A percentile compares a stretch with the other conserved stretches of the same genome.
phyloP scores from a whole-genome alignment of 2,888 invertebrate genomes.

The Scelioninae gen. 2 region DNA sequence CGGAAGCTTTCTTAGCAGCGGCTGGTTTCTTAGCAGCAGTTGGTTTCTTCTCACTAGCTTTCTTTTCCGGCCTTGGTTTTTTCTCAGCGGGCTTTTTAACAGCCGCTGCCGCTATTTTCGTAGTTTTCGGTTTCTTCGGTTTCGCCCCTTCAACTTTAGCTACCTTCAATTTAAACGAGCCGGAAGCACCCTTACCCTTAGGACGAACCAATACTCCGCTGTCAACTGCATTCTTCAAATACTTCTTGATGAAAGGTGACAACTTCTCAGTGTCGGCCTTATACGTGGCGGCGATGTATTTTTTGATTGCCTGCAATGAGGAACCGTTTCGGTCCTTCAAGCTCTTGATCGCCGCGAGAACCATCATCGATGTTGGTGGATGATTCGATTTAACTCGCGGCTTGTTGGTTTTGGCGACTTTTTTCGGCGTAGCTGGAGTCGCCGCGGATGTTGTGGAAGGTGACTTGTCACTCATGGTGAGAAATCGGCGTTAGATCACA shows the following conservation, averaged over 20 bases:
- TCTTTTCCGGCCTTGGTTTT: slow-evolving; percentile 8
- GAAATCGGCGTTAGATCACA: too few relatives aligned
- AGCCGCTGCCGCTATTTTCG: neutral
- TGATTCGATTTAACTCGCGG: slow-evolving; percentile 70
- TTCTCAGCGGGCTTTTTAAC: slow-evolving; percentile 8
- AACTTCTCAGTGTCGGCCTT: slow-evolving; percentile 79
- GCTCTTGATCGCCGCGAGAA: slow-evolving; percentile 63
- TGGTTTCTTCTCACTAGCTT: slow-evolving; percentile 20
- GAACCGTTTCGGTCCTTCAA: slow-evolving; percentile 70
- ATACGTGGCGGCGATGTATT: slow-evolving; percentile 78
- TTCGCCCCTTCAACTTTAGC: slow-evolving; percentile 54
- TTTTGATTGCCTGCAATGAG: slow-evolving; percentile 35
- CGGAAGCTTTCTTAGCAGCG: slow-evolving; percentile 6
- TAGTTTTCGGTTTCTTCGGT: slow-evolving; percentile 40
- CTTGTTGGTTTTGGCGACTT: slow-evolving; percentile 36
- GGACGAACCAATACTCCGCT: slow-evolving; percentile 76
- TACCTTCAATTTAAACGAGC: slow-evolving; percentile 76
- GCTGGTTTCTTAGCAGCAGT: slow-evolving; percentile 13
- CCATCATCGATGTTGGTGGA: slow-evolving; percentile 78
- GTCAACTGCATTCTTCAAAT: slow-evolving; percentile 77
- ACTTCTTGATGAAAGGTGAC: slow-evolving; percentile 79
- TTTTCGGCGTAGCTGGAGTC: slow-evolving; percentile 14
- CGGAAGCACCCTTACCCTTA: slow-evolving; percentile 77
- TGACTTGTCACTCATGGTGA: slow-evolving; percentile 15
- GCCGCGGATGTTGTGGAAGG: neutral